phyloP scores from a whole-genome alignment of 2,113 vertebrate species.

The Cardinalis cardinalis region DNA sequence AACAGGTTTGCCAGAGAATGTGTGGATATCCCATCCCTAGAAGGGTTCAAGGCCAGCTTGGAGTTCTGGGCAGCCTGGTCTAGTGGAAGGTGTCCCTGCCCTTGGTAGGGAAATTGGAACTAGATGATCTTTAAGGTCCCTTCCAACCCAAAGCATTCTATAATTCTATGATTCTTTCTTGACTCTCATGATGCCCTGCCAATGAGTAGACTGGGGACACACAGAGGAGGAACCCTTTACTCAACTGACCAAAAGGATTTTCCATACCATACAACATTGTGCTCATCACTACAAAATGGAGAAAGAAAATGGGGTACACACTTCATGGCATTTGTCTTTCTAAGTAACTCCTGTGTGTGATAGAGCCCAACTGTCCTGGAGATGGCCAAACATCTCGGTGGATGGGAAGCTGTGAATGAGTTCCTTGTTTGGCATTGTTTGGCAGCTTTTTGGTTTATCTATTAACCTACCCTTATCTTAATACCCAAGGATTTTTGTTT shows the following conservation, averaged over 20 bases:
- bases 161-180: neutral
- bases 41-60: neutral
- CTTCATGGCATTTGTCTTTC: neutral
- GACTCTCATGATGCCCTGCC: neutral
- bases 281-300: neutral
- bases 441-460: neutral
- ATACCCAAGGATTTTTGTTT: fast-evolving
- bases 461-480: neutral
- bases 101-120: neutral
- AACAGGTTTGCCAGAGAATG: neutral
- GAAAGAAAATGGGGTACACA: neutral
- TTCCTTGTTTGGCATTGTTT: neutral
- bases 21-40: neutral
- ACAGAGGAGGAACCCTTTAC: neutral
- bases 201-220: neutral
- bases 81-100: neutral
- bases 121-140: neutral
- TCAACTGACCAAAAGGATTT: neutral
- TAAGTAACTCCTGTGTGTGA: fast-evolving
- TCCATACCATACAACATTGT: no score
- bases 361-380: neutral
- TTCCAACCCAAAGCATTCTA: neutral
- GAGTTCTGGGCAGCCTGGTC: neutral
- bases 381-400: neutral
- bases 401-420: neutral